These are phyloP conservation scores for Anarsia innoxiella DNA, from an alignment of 2,888 invertebrate species.

Conservation along the genomic window DNA sequence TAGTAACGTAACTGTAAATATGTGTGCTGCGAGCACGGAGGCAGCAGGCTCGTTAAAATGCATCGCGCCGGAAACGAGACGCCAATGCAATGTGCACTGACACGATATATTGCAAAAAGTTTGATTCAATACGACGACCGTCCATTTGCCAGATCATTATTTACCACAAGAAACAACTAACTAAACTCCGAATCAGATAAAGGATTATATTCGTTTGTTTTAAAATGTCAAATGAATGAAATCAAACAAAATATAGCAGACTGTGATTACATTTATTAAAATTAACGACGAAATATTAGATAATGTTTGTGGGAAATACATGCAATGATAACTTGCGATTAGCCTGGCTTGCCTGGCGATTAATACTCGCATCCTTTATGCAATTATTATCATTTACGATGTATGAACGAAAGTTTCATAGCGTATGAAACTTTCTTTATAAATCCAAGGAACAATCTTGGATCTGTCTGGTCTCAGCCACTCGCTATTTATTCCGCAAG, in stretches of 20 bases:
- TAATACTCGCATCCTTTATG: too few species aligned
- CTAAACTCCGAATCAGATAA: too few species aligned
- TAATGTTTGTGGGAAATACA: conserved; percentile 11
- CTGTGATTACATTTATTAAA: too few species aligned
- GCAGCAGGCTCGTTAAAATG: conserved; percentile 58
- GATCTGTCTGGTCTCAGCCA: conserved; percentile 40
- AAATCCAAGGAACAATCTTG: conserved; percentile 40
- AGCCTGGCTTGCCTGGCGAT: too few species aligned
- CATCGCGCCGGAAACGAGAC: conserved; percentile 51
- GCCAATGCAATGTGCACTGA: conserved; percentile 43
- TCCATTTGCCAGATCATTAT: too few species aligned
- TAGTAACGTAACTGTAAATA: conserved; percentile 15
- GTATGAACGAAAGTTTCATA: conserved; percentile 19
- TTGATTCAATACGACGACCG: too few species aligned
- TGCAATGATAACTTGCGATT: not conserved
- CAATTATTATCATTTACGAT: conserved; percentile 7
- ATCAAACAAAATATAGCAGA: too few species aligned
- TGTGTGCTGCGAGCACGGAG: conserved; percentile 10
- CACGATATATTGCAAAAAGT: too few species aligned
- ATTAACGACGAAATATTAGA: not conserved
- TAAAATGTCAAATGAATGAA: too few species aligned
- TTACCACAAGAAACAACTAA: too few species aligned
- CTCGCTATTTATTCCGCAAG: conserved; percentile 43
- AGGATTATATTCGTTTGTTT: too few species aligned
- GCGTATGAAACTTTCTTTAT: conserved; percentile 39